Evolutionary conservation across 2,113 vertebrate species (phyloP).

Genomic region (Brienomyrus longianalis): DNA sequence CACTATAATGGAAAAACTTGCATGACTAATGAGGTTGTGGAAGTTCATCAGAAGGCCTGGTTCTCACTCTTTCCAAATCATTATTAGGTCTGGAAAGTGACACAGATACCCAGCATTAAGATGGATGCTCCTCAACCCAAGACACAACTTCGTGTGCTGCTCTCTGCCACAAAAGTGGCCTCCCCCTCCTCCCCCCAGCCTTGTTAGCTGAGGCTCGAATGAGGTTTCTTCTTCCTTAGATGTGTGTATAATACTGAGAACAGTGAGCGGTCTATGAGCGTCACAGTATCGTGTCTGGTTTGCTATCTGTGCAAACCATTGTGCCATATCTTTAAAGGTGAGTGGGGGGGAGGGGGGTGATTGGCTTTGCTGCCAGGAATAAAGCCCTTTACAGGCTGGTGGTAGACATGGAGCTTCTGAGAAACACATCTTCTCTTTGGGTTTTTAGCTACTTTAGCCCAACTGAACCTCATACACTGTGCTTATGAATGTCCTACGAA

Average conservation of each 20-base stretch:
- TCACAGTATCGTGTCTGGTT: background rate
- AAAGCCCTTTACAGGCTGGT: background rate
- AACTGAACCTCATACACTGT: background rate
- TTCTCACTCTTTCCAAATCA: background rate
- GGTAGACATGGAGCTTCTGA: background rate
- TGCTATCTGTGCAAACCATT: conserved; percentile 2
- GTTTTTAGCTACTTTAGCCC: background rate
- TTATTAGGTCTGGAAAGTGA: background rate
- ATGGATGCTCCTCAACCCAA: background rate
- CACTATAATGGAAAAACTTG: background rate
- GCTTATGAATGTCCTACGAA: background rate
- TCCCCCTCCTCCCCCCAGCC: background rate
- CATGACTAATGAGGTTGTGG: background rate
- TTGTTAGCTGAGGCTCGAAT: background rate
- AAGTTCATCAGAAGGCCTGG: background rate
- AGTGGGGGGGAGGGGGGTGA: background rate
- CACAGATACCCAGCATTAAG: background rate
- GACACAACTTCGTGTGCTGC: background rate
- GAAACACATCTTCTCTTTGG: background rate
- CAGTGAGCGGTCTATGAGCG: background rate
- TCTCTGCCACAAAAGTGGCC: too few species aligned
- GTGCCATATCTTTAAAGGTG: background rate
- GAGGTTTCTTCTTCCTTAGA: background rate
- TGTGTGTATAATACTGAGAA: background rate
- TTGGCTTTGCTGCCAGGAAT: background rate